Percentiles rank a stretch among this genome's conserved stretches.
These are phyloP conservation scores for Tipula vernalis DNA, from an alignment of 2,888 invertebrate species.

Conservation along the genomic window DNA sequence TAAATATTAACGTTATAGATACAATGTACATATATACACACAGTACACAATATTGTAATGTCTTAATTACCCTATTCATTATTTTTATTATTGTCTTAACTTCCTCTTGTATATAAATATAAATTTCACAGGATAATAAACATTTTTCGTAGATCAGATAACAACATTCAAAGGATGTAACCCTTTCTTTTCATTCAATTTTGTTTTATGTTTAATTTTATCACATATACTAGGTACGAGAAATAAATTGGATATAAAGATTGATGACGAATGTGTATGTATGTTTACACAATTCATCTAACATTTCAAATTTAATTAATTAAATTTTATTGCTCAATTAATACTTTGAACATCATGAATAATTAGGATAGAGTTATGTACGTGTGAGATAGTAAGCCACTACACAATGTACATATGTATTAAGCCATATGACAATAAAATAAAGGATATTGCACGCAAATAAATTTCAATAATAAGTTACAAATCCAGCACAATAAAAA, in stretches of 20 bases:
- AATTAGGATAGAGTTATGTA: neutral
- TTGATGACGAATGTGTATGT: neutral
- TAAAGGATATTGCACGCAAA: neutral
- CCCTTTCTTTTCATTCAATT: neutral
- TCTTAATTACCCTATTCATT: slow-evolving; percentile 4
- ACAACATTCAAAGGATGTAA: neutral
- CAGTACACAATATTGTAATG: neutral
- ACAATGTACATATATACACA: neutral
- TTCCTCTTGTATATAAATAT: neutral
- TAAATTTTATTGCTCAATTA: slow-evolving; percentile 4
- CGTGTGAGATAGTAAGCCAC: neutral
- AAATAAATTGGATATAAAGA: neutral
- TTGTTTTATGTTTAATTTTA: neutral
- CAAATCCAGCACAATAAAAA: neutral
- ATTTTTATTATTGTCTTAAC: neutral
- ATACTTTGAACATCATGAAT: neutral
- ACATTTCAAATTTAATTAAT: neutral
- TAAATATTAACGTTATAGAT: neutral
- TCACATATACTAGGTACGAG: neutral
- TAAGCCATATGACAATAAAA: neutral
- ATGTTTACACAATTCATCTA: neutral
- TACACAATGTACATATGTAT: no score
- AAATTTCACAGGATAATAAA: neutral
- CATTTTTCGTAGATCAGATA: slow-evolving; percentile 4
- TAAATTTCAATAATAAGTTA: neutral